Conservation (phyloP, 1,140 invertebrate genomes). For the Argopecten irradians region DNA sequence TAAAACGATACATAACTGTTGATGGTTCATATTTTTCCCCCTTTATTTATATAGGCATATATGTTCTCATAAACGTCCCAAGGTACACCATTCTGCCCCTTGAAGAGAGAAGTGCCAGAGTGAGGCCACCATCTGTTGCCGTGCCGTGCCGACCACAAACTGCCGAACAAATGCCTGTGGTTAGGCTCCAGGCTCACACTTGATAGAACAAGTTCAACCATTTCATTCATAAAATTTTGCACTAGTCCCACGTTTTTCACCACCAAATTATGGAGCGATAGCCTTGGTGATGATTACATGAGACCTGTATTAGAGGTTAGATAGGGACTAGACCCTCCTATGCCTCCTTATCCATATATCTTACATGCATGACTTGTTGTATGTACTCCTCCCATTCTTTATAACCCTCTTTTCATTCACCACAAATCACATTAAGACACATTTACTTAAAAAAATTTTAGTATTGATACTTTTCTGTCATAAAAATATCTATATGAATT, state of each 20-base stretch:
- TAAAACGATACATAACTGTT: too few relatives aligned
- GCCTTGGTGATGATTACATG: neutral
- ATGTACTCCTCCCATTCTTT: too few relatives aligned
- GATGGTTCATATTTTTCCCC: neutral
- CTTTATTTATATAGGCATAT: neutral
- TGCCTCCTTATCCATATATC: neutral
- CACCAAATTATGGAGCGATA: neutral
- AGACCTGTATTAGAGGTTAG: neutral
- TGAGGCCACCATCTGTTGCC: neutral
- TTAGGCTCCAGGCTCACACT: neutral
- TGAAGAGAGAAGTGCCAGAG: neutral
- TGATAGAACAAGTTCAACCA: neutral
- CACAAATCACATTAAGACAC: too few relatives aligned
- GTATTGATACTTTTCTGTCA: too few relatives aligned
- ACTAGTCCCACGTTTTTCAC: neutral
- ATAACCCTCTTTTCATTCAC: too few relatives aligned
- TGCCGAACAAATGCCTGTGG: neutral
- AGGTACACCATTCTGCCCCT: neutral
- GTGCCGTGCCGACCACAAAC: neutral
- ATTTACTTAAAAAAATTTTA: too few relatives aligned
- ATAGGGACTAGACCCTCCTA: neutral
- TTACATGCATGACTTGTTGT: neutral
- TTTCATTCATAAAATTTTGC: constrained; percentile 18
- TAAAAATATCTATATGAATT: too few relatives aligned
- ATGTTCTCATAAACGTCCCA: neutral